Base-by-base conservation (phyloP, 2,888 invertebrate genomes). In the Heteromurus nitidus region DNA sequence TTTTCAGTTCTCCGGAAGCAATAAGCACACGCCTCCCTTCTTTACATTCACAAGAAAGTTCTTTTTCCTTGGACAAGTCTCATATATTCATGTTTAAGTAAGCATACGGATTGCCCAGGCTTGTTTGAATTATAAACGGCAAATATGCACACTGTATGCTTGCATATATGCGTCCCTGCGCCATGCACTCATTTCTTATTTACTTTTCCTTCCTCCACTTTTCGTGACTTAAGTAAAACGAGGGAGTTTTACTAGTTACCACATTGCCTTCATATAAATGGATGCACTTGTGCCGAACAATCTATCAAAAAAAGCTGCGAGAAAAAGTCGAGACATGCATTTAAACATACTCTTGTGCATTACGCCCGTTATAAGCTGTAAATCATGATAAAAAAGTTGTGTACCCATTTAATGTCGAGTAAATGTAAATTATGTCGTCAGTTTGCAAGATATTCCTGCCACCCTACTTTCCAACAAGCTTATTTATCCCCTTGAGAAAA, bases 341-440 rank as follows among this genome's bases (percentile, higher is more conserved):
- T n/a, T n/a, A n/a, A n/a, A n/a, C n/a, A n/a, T n/a, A n/a, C n/a
- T n/a, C n/a, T n/a, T n/a, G n/a, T n/a, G n/a, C n/a, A n/a, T n/a
- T n/a, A n/a, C n/a, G n/a, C n/a, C n/a, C n/a, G n/a, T n/a, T n/a
- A n/a, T n/a, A n/a, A n/a, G n/a, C 36, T 50, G 80, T 80, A 80
- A 80, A 80, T 80, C 80, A 80, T 73, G 80, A 80, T 80, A 80
- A 74, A 80, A 77, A 79, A 72, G 28, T 80, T 80, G 74, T 44
- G 73, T 53, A 60, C 74, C 68, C 74, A 69, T 80, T 80, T 80
- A 74, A 74, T 80, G 80, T 74, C 80, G 68, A 74, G 80, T 80
- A 80, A 80, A 80, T 80, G 80, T 80, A 80, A 80, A 80, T 80
- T 80, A 80, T 80, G 80, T 80, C 80, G 80, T 80, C 80, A 80